These are phyloP conservation scores for Marisa cornuarietis DNA, from an alignment of 1,140 invertebrate genomes.

Conservation along the genomic window DNA sequence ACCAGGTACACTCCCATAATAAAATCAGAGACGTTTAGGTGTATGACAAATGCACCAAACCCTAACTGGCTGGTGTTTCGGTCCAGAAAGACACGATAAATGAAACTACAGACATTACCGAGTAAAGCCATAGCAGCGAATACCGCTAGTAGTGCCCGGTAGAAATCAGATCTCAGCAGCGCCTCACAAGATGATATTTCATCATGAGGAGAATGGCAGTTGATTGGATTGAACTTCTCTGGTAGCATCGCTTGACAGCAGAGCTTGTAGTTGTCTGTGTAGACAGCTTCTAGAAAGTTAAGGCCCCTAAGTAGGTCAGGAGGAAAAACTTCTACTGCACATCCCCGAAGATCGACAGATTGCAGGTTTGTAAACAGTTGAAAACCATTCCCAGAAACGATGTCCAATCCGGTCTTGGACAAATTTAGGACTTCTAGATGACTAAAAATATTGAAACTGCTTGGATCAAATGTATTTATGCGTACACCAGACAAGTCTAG, in stretches of 20 bases:
- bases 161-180: slow-evolving; percentile 13
- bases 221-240: not conserved
- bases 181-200: slow-evolving; percentile 35
- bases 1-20: slow-evolving; percentile 37
- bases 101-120: slow-evolving; percentile 33
- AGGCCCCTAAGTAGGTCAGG: slow-evolving; percentile 7
- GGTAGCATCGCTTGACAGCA: slow-evolving; percentile 32
- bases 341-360: slow-evolving; percentile 1
- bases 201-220: slow-evolving; percentile 25
- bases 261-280: slow-evolving; percentile 30
- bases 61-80: not conserved
- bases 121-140: slow-evolving; percentile 25
- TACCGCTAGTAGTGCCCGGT: slow-evolving; percentile 26
- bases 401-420: no score
- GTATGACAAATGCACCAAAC: slow-evolving; percentile 31
- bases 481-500: not conserved
- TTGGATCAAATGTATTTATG: not conserved
- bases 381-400: not conserved
- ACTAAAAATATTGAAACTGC: not conserved
- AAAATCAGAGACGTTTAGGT: slow-evolving; percentile 43
- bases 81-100: slow-evolving; percentile 11
- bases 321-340: slow-evolving; percentile 15
- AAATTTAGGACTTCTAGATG: not conserved
- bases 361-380: not conserved
- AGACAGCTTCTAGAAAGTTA: not conserved